Percentiles rank a stretch among this genome's conserved stretches.
phyloP scores from a whole-genome alignment of 2,113 vertebrate species.

The pig (Sus scrofa) region T2T-Sscrofa CM000812.6:197632501-197633000 shows the following conservation, averaged over 20 bases:
- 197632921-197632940: slow-evolving; percentile 57
- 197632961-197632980: not conserved
- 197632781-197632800: not conserved
- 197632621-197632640: slow-evolving; percentile 28
- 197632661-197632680: no score
- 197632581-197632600: slow-evolving; percentile 57
- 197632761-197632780: no score
- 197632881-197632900: slow-evolving; percentile 59
- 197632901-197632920: slow-evolving; percentile 61
- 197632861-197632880: slow-evolving; percentile 50
- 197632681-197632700: no score
- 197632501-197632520: slow-evolving; percentile 37
- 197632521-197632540: not conserved
- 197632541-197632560: not conserved
- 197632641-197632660: not conserved
- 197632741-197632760: no score
- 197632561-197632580: slow-evolving; percentile 28
- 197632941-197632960: slow-evolving; percentile 39
- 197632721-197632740: no score
- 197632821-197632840: slow-evolving; percentile 53
- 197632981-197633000: slow-evolving; percentile 35
- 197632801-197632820: slow-evolving; percentile 11
- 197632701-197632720: no score
- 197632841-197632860: slow-evolving; percentile 51
- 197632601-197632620: not conserved